A percentile compares a stretch with the other conserved stretches of the same genome.
phyloP scores from a whole-genome alignment of 2,888 invertebrate species.

The Apomyelois bistriatella region DNA sequence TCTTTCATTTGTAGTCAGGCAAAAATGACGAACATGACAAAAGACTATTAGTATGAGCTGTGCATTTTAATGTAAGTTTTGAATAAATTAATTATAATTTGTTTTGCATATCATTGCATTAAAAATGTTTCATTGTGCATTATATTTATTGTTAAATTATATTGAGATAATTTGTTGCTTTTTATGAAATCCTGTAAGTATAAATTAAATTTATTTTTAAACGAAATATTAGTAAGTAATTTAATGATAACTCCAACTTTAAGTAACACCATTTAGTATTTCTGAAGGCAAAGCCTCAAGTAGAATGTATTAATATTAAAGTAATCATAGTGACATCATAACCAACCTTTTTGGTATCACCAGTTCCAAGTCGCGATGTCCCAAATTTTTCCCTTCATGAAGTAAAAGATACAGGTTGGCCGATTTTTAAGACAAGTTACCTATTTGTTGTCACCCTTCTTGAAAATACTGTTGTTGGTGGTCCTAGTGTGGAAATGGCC shows the following conservation, averaged over 20 bases:
- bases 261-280: slow-evolving; percentile 5
- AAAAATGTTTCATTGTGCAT: slow-evolving; percentile 31
- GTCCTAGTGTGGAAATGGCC: too few species aligned
- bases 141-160: slow-evolving; percentile 31
- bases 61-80: slow-evolving; percentile 17
- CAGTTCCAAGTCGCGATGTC: too few species aligned
- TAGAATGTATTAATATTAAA: neutral
- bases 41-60: slow-evolving; percentile 10
- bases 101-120: slow-evolving; percentile 45
- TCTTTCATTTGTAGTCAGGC: neutral
- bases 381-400: too few species aligned
- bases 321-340: too few species aligned
- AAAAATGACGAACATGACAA: slow-evolving; percentile 10
- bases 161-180: slow-evolving; percentile 14
- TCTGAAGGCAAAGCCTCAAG: slow-evolving; percentile 8
- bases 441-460: too few species aligned
- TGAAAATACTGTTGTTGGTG: too few species aligned
- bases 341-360: too few species aligned
- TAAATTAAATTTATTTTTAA: slow-evolving; percentile 18
- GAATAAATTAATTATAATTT: slow-evolving; percentile 23
- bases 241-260: neutral
- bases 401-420: too few species aligned
- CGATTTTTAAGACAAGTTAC: too few species aligned
- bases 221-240: slow-evolving; percentile 6
- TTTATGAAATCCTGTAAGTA: slow-evolving; percentile 22